phyloP scores from a whole-genome alignment of 2,888 invertebrate species.

The Parasteatoda lunata region DNA sequence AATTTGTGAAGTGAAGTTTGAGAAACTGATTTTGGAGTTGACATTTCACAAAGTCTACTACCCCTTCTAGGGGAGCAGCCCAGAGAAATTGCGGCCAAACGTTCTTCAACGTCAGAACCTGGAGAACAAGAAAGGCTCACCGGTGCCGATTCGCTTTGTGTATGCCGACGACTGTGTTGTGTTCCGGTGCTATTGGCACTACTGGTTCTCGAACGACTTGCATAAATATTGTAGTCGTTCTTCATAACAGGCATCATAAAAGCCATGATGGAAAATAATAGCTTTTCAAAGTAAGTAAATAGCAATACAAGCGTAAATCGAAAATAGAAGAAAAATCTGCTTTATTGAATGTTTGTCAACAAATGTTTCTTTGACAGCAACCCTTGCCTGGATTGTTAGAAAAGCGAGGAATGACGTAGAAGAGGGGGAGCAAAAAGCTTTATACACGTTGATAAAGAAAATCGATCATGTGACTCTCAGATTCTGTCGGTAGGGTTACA shows the following conservation, averaged over 20 bases:
- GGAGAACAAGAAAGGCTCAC: conserved; percentile 76
- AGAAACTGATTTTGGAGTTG: conserved; percentile 74
- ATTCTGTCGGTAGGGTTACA: no score
- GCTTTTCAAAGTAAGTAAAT: no score
- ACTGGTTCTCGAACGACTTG: conserved; percentile 82
- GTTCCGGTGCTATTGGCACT: conserved; percentile 27
- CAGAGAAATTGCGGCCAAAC: conserved; percentile 64
- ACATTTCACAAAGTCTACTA: conserved; percentile 33
- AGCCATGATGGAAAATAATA: conserved; percentile 80
- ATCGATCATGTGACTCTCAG: no score
- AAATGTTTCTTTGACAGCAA: no score
- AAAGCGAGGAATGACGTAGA: no score
- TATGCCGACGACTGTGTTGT: conserved; percentile 75
- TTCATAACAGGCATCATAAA: conserved; percentile 96
- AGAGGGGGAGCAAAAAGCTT: no score
- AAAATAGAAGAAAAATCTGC: no score
- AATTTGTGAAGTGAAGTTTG: conserved; percentile 82
- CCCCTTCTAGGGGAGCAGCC: conserved; percentile 62
- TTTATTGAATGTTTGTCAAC: no score
- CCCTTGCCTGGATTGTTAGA: no score
- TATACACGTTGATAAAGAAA: no score
- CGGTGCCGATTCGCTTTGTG: conserved; percentile 61
- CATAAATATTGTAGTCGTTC: conserved; percentile 94
- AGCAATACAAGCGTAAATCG: no score
- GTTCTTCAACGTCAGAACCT: conserved; percentile 69